phyloP scores from a whole-genome alignment of 1,140 invertebrate species.

The Sycophila sp. region DNA sequence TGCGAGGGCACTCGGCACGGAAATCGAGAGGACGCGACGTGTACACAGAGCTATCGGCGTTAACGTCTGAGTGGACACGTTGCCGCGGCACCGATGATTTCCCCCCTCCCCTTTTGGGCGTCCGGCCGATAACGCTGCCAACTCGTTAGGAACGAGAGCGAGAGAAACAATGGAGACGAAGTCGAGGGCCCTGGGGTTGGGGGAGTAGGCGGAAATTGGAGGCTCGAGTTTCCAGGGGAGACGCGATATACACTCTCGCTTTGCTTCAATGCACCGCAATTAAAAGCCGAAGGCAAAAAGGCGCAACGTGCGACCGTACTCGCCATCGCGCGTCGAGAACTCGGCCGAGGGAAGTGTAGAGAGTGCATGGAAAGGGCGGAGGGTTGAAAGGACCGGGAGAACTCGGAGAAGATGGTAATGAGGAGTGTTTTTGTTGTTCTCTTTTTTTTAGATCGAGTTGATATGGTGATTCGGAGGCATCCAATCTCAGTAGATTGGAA shows the following conservation, averaged over 20 bases:
- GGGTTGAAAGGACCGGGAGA: background rate
- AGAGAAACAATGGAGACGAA: slow-evolving; percentile 25
- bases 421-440: background rate
- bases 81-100: slow-evolving; percentile 41
- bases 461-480: too few species aligned
- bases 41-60: slow-evolving; percentile 52
- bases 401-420: background rate
- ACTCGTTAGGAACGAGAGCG: slow-evolving; percentile 56
- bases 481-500: too few species aligned
- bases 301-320: background rate
- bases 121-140: slow-evolving; percentile 55
- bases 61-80: slow-evolving; percentile 57
- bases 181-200: too few species aligned
- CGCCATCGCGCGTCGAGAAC: too few species aligned
- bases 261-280: slow-evolving; percentile 24
- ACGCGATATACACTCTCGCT: slow-evolving; percentile 6
- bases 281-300: slow-evolving; percentile 18
- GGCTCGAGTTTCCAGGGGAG: slow-evolving; percentile 24
- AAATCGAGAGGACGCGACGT: slow-evolving; percentile 23
- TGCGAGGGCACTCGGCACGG: slow-evolving; percentile 12
- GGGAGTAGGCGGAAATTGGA: slow-evolving; percentile 22
- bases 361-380: background rate
- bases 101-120: slow-evolving; percentile 34
- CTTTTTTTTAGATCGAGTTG: too few species aligned
- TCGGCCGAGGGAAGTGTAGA: too few species aligned